Conservation (phyloP, 2,113 vertebrate genomes). For the Pseudopipra pipra region DNA sequence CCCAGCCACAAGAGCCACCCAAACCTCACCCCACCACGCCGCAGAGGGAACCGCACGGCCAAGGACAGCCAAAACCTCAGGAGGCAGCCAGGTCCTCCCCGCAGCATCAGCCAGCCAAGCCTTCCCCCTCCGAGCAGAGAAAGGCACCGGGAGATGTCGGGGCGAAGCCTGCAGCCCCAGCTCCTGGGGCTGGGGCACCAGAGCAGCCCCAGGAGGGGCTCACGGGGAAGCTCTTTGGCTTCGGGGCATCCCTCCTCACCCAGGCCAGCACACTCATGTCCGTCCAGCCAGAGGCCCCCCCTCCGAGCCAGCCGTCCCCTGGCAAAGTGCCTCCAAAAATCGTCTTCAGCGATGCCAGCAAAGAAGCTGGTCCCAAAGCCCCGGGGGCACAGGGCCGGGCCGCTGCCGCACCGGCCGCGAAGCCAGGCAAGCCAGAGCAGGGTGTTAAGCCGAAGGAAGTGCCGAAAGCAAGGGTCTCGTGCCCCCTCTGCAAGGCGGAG, state of each 20-base stretch:
- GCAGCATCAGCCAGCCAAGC: constrained; percentile 77
- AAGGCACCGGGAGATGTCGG: constrained; percentile 80
- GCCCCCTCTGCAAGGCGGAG: constrained; percentile 94
- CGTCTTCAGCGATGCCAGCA: constrained; percentile 82
- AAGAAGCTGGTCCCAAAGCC: constrained; percentile 81
- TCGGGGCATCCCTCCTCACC: constrained; percentile 93
- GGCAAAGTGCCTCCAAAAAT: constrained; percentile 90
- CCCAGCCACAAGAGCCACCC: constrained; percentile 52
- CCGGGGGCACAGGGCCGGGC: constrained; percentile 68
- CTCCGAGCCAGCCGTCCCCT: constrained; percentile 82
- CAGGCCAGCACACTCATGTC: constrained; percentile 96
- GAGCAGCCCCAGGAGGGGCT: constrained; percentile 93
- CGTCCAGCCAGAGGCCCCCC: constrained; percentile 82
- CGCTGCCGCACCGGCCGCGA: neutral
- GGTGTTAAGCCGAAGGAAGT: constrained; percentile 77
- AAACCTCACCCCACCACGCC: constrained; percentile 70
- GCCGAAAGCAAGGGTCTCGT: constrained; percentile 81
- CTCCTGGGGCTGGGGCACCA: constrained; percentile 72
- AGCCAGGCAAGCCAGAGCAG: constrained; percentile 70
- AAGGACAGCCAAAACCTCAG: constrained; percentile 80
- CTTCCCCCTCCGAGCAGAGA: constrained; percentile 82
- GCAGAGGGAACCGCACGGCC: constrained; percentile 58
- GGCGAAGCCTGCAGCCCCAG: constrained; percentile 74
- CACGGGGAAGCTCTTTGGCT: constrained; percentile 95
- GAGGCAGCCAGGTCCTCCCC: constrained; percentile 82